Evolutionary conservation across 2,888 invertebrate genomes (phyloP).

Genomic region (Acleris literana): DNA sequence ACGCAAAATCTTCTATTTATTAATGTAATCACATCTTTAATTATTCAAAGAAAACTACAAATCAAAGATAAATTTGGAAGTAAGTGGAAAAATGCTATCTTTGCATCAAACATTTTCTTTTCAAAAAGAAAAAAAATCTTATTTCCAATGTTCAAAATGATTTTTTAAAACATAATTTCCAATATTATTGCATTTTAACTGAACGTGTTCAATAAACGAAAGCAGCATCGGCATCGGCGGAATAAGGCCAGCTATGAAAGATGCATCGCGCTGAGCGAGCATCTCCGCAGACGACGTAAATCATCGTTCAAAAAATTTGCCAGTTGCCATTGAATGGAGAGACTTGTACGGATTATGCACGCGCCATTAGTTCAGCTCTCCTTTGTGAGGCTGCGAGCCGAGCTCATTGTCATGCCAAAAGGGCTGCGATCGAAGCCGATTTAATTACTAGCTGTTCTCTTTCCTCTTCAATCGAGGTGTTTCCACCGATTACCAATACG

Average conservation of each 20-base stretch:
- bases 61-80: no score
- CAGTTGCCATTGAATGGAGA: slow-evolving; percentile 64
- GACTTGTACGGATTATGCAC: slow-evolving; percentile 71
- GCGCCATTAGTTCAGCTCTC: slow-evolving; percentile 70
- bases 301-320: slow-evolving; percentile 65
- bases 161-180: background rate
- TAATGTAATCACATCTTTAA: no score
- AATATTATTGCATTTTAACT: no score
- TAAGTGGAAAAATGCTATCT: background rate
- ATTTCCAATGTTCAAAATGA: background rate
- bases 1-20: no score
- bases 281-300: slow-evolving; percentile 33
- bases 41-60: no score
- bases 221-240: no score
- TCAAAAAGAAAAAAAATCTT: no score
- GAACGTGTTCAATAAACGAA: no score
- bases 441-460: slow-evolving; percentile 56
- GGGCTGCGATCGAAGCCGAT: slow-evolving; percentile 52
- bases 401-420: slow-evolving; percentile 65
- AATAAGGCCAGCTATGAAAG: slow-evolving; percentile 2
- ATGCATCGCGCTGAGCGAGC: slow-evolving; percentile 25
- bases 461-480: slow-evolving; percentile 44
- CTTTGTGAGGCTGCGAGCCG: slow-evolving; percentile 60
- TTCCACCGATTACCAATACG: slow-evolving; percentile 25
- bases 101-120: background rate